phyloP scores from a whole-genome alignment of 2,888 invertebrate species.

The Anorthoa munda region DNA sequence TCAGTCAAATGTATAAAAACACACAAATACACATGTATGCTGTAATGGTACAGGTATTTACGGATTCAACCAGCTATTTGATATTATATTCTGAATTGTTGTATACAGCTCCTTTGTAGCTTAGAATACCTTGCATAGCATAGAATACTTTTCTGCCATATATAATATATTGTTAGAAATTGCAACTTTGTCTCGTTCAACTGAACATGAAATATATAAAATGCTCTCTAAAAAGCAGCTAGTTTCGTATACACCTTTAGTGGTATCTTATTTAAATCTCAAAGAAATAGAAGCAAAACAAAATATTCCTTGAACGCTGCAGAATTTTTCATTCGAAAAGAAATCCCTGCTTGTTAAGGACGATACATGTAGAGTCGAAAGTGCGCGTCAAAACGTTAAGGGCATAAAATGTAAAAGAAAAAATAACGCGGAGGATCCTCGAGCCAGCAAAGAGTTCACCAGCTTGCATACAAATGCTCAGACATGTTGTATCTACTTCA shows the following conservation, averaged over 20 bases:
- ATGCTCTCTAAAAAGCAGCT: background rate
- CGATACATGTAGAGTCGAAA: slow-evolving; percentile 74
- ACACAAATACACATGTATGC: too few relatives aligned
- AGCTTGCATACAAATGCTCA: slow-evolving; percentile 73
- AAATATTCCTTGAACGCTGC: slow-evolving; percentile 70
- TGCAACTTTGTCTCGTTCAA: background rate
- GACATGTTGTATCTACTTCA: slow-evolving; percentile 71
- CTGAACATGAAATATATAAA: background rate
- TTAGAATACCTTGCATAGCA: background rate
- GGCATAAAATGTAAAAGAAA: slow-evolving; percentile 77
- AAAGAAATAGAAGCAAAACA: slow-evolving; percentile 64
- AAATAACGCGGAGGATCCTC: slow-evolving; percentile 73
- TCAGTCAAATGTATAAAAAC: too few relatives aligned
- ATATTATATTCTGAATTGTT: background rate
- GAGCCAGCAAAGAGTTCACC: slow-evolving; percentile 69
- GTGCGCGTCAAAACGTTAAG: slow-evolving; percentile 77
- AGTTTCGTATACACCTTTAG: slow-evolving; percentile 23
- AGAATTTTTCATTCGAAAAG: slow-evolving; percentile 71
- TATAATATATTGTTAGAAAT: background rate
- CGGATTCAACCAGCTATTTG: background rate
- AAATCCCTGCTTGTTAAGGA: slow-evolving; percentile 73
- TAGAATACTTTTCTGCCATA: background rate
- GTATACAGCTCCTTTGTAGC: background rate
- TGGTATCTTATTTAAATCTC: slow-evolving; percentile 48
- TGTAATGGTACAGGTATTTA: background rate